These are phyloP conservation scores for Burhinus oedicnemus DNA, from an alignment of 2,113 vertebrate genomes.

Conservation along the genomic window DNA sequence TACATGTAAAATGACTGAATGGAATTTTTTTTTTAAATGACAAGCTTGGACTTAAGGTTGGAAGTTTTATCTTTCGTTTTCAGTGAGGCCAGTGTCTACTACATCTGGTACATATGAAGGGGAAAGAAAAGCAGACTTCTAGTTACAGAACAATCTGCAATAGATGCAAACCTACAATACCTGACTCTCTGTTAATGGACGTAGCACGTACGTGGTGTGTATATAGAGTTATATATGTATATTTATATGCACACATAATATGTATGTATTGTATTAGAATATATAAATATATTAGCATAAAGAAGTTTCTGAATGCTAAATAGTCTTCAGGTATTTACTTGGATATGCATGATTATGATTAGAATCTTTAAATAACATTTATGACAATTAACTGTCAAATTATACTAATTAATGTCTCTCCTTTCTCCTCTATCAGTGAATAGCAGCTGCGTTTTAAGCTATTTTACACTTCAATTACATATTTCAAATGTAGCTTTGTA, in stretches of 20 bases:
- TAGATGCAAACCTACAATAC: neutral
- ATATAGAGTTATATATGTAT: neutral
- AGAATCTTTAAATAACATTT: conserved; percentile 29
- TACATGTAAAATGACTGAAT: neutral
- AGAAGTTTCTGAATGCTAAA: neutral
- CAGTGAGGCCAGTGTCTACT: neutral
- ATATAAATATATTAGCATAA: conserved; percentile 15
- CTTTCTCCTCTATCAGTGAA: conserved; percentile 31
- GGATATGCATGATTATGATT: neutral
- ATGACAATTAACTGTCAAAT: conserved; percentile 39
- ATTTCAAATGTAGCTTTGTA: conserved; percentile 54
- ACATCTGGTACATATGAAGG: neutral
- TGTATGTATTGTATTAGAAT: neutral
- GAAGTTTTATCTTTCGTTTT: neutral
- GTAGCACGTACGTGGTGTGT: neutral
- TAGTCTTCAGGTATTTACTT: neutral
- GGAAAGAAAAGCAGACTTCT: conserved; percentile 17
- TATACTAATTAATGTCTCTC: conserved; percentile 63
- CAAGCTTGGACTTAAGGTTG: neutral
- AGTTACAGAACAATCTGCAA: neutral
- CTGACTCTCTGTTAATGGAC: neutral
- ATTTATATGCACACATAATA: neutral
- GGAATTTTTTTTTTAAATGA: neutral
- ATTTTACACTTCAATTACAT: conserved; percentile 47
- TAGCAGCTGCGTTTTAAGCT: conserved; percentile 39